Evolutionary conservation across 2,888 invertebrate genomes (phyloP).

Genomic region (Apodemia duryi): DNA sequence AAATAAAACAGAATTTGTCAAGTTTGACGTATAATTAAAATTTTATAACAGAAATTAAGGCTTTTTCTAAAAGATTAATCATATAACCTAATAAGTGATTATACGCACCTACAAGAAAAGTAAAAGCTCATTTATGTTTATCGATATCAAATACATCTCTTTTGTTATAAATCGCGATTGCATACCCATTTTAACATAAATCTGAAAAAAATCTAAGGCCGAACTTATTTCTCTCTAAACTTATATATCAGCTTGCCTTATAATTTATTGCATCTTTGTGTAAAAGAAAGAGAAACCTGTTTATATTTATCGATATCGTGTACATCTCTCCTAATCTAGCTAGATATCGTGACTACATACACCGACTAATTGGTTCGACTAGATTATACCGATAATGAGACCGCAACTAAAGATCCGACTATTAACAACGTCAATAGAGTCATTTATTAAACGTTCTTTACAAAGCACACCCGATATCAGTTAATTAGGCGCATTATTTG

Average conservation of each 20-base stretch:
- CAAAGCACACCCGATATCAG: constrained; percentile 66
- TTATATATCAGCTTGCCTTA: neutral
- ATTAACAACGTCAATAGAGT: constrained; percentile 74
- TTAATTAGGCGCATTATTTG: constrained; percentile 75
- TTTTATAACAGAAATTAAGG: no score
- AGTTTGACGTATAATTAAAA: no score
- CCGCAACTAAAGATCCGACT: constrained; percentile 43
- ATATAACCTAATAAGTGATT: no score
- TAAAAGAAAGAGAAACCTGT: neutral
- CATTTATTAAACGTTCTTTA: constrained; percentile 67
- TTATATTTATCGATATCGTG: neutral
- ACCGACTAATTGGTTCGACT: constrained; percentile 35
- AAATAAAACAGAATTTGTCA: no score
- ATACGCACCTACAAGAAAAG: no score
- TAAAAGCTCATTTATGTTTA: no score
- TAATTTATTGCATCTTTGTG: neutral
- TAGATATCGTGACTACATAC: constrained; percentile 12
- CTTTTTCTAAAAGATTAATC: no score
- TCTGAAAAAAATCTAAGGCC: neutral
- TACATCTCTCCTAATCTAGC: constrained; percentile 9
- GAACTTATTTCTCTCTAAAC: neutral
- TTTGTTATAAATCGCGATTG: no score
- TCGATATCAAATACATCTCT: no score
- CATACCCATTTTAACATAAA: no score
- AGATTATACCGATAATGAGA: constrained; percentile 47